Evolutionary conservation across 2,888 invertebrate genomes (phyloP).

Genomic region (Phyllotreta striolata): DNA sequence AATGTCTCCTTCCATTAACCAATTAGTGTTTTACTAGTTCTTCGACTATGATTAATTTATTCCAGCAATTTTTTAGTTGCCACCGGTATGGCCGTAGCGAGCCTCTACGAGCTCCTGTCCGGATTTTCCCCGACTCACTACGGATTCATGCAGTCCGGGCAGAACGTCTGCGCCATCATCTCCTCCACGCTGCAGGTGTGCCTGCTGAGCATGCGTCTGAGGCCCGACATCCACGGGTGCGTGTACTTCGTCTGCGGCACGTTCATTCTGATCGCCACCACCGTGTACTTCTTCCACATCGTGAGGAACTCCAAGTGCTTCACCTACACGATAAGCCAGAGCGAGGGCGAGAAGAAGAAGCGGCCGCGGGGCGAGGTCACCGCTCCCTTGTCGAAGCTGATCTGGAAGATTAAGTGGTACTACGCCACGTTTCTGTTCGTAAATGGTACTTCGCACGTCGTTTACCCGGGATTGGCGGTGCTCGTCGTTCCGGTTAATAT

Average conservation of each 20-base stretch:
- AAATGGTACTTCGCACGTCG: slow-evolving; percentile 44
- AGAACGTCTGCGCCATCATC: slow-evolving; percentile 48
- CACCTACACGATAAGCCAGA: slow-evolving; percentile 40
- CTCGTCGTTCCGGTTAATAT: slow-evolving; percentile 40
- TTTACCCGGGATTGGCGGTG: slow-evolving; percentile 47
- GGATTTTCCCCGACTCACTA: slow-evolving; percentile 48
- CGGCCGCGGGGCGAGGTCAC: not conserved
- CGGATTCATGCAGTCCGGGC: slow-evolving; percentile 45
- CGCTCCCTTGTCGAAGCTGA: slow-evolving; percentile 23
- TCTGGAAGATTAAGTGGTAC: slow-evolving; percentile 39
- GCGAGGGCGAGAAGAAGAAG: slow-evolving; percentile 24
- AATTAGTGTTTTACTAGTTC: too few species aligned
- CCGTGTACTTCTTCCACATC: slow-evolving; percentile 38
- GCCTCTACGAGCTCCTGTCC: slow-evolving; percentile 47
- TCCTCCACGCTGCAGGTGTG: slow-evolving; percentile 43
- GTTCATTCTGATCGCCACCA: slow-evolving; percentile 37
- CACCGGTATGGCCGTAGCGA: slow-evolving; percentile 45
- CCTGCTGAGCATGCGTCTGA: slow-evolving; percentile 33
- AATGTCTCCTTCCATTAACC: too few species aligned
- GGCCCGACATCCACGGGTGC: slow-evolving; percentile 26
- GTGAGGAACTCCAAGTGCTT: slow-evolving; percentile 46
- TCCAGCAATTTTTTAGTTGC: slow-evolving; percentile 46
- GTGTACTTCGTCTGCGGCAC: slow-evolving; percentile 40
- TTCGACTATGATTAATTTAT: too few species aligned
- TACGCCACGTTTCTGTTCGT: slow-evolving; percentile 43